Percentiles rank a stretch among this genome's conserved stretches.
Conservation (phyloP, 1,140 invertebrate species). For the Colletes latitarsis region DNA sequence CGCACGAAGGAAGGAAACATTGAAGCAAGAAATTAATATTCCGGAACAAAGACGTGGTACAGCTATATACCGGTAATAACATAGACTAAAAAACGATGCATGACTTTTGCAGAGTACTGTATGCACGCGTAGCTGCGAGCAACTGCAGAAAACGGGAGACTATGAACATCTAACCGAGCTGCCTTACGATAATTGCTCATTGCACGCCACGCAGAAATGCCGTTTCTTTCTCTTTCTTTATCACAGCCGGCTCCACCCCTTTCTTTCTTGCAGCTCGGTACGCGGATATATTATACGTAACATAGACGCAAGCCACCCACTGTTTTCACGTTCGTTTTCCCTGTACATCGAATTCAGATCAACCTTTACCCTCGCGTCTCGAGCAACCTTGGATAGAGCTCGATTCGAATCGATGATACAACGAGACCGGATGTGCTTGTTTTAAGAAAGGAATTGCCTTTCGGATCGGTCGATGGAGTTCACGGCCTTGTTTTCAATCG, state of each 20-base stretch:
- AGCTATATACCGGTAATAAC: no score
- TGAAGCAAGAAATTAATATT: no score
- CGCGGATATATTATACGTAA: not conserved
- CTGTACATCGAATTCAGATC: not conserved
- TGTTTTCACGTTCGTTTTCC: not conserved
- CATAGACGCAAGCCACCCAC: not conserved
- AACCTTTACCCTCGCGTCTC: conserved; percentile 13
- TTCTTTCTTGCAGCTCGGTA: not conserved
- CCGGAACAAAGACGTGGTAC: no score
- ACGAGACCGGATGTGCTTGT: conserved; percentile 33
- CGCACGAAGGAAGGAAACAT: no score
- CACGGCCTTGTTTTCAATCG: conserved; percentile 51
- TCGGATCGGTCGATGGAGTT: conserved; percentile 50
- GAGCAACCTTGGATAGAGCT: not conserved
- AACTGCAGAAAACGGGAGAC: conserved; percentile 59
- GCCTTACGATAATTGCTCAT: conserved; percentile 69
- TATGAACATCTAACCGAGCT: conserved; percentile 39
- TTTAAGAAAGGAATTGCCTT: conserved; percentile 46
- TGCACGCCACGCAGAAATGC: conserved; percentile 62
- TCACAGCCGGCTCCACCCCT: not conserved
- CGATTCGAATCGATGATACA: conserved; percentile 21
- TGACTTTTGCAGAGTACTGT: conserved; percentile 1
- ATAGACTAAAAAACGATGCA: not conserved
- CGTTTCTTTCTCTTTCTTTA: conserved; percentile 42
- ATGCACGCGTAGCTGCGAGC: conserved; percentile 20